Evolutionary conservation across 2,797 vertebrate species (phyloP).

Genomic region (Nyctibius grandis): DNA sequence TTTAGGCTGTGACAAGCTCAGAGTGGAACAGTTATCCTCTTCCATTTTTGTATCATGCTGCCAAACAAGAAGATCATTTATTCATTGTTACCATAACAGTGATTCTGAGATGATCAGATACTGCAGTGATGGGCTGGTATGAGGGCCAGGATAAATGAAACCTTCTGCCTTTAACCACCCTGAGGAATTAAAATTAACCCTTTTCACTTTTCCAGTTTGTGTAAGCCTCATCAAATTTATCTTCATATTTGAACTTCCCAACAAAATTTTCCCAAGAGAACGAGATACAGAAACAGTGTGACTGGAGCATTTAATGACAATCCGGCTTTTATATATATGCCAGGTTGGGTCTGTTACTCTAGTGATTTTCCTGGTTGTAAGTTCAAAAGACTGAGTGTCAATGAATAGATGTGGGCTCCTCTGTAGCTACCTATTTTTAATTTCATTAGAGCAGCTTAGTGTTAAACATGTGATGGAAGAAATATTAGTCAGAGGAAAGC

Average conservation of each 20-base stretch:
- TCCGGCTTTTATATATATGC: background rate
- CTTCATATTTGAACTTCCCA: background rate
- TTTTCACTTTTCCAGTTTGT: background rate
- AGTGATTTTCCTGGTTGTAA: conserved; percentile 16
- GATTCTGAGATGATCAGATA: background rate
- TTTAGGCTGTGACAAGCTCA: background rate
- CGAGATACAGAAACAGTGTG: background rate
- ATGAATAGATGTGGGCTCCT: conserved; percentile 2
- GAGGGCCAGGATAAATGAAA: background rate
- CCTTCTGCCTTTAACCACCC: background rate
- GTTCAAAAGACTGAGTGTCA: background rate
- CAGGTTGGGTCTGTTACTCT: background rate
- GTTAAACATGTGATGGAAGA: conserved; percentile 40
- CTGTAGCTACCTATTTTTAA: conserved; percentile 46
- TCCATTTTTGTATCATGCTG: background rate
- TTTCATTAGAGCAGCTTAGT: conserved; percentile 6
- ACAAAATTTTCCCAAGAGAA: background rate
- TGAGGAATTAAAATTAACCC: background rate
- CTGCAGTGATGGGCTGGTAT: background rate
- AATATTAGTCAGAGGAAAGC: conserved; percentile 54
- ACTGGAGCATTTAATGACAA: background rate
- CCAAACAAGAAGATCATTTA: background rate
- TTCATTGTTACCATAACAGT: background rate
- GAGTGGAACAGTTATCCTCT: background rate
- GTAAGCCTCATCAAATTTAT: background rate